Percentiles rank a stretch among this genome's conserved stretches.
phyloP scores from a whole-genome alignment of 2,113 vertebrate species.

The Mormyrus lacerda region DNA sequence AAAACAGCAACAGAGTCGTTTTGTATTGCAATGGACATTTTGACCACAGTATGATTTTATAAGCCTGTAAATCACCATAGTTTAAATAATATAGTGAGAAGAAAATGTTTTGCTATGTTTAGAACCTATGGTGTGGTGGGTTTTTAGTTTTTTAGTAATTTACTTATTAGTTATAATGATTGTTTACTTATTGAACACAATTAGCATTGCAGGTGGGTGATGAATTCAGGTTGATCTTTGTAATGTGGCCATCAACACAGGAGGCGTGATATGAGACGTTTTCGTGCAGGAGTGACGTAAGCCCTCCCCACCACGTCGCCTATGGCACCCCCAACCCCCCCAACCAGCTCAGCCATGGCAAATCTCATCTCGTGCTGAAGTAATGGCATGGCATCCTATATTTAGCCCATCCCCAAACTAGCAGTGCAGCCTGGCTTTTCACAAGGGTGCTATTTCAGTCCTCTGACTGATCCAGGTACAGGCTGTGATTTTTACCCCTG shows the following conservation, averaged over 20 bases:
- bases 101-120: not conserved
- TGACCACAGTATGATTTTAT: not conserved
- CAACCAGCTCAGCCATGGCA: not conserved
- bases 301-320: not conserved
- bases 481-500: not conserved
- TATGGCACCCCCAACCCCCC: not conserved
- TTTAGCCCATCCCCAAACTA: constrained; percentile 18
- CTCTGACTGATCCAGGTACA: not conserved
- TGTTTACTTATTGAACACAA: not conserved
- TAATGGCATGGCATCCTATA: constrained; percentile 9
- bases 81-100: not conserved
- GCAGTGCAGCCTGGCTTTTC: not conserved
- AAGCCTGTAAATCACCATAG: not conserved
- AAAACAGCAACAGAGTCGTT: not conserved
- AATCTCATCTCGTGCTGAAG: constrained; percentile 13
- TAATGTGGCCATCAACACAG: not conserved
- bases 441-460: not conserved
- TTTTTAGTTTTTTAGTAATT: not conserved
- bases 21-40: not conserved
- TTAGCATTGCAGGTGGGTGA: not conserved
- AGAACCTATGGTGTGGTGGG: not conserved
- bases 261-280: not conserved
- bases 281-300: not conserved
- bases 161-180: not conserved
- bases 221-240: not conserved